These are phyloP conservation scores for Scaptomyza graminum DNA, from an alignment of 1,140 invertebrate species.

Conservation along the genomic window DNA sequence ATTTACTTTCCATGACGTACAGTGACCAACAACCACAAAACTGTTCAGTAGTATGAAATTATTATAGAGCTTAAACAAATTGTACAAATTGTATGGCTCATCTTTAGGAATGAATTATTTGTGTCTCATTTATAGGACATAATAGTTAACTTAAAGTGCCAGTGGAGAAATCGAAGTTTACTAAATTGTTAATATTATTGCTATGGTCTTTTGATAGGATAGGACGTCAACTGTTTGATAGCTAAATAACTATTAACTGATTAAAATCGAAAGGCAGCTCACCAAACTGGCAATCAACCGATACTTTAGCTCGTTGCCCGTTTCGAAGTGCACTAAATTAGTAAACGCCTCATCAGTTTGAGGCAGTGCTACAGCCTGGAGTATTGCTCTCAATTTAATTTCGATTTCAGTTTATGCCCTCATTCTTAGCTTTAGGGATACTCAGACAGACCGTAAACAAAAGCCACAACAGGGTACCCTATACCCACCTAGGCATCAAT, in stretches of 20 bases:
- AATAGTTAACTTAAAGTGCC: too few species aligned
- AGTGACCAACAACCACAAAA: too few species aligned
- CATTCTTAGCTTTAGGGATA: slow-evolving; percentile 26
- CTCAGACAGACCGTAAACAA: slow-evolving; percentile 53
- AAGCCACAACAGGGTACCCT: slow-evolving; percentile 49
- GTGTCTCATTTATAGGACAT: too few species aligned
- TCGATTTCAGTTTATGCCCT: slow-evolving; percentile 34
- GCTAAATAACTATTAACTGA: slow-evolving; percentile 81
- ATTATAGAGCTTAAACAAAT: too few species aligned
- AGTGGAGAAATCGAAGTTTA: not conserved
- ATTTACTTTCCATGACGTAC: slow-evolving; percentile 13
- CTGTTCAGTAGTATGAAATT: too few species aligned
- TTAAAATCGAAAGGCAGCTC: slow-evolving; percentile 64
- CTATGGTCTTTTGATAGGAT: not conserved
- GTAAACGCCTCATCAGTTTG: slow-evolving; percentile 70
- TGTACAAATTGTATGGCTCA: too few species aligned
- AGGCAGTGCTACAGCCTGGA: slow-evolving; percentile 13
- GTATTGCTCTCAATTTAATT: slow-evolving; percentile 72
- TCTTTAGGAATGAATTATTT: too few species aligned
- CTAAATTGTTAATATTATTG: not conserved
- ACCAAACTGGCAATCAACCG: slow-evolving; percentile 58
- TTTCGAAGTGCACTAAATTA: slow-evolving; percentile 61
- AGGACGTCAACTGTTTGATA: slow-evolving; percentile 22
- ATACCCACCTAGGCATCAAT: slow-evolving; percentile 56
- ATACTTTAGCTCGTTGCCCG: slow-evolving; percentile 19